phyloP scores from a whole-genome alignment of 2,888 invertebrate species.

The Oxyteleia sp. region DNA sequence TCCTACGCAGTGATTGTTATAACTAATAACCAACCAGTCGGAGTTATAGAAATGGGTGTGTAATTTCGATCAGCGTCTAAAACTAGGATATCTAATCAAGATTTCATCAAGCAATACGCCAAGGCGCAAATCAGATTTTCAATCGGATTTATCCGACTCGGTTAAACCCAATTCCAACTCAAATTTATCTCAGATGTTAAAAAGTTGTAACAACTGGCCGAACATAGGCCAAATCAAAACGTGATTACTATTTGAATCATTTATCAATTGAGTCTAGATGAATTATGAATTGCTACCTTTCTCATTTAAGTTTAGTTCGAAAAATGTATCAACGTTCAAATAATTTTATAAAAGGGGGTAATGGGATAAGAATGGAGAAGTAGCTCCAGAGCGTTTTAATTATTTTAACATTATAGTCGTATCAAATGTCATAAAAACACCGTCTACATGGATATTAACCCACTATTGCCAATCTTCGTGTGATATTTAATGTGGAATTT shows the following conservation, averaged over 20 bases:
- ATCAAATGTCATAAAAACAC: too few species aligned
- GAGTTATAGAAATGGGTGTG: neutral
- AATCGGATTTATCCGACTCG: constrained; percentile 4
- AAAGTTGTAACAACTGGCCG: neutral
- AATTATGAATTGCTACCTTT: too few species aligned
- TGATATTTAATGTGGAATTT: too few species aligned
- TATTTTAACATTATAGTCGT: too few species aligned
- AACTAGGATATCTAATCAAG: constrained; percentile 17
- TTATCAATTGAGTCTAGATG: neutral
- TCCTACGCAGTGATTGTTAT: neutral
- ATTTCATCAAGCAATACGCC: constrained; percentile 8
- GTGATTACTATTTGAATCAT: neutral
- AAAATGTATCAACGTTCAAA: too few species aligned
- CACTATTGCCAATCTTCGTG: too few species aligned
- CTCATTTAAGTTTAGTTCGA: too few species aligned
- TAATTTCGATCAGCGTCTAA: neutral
- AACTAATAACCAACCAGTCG: too few species aligned
- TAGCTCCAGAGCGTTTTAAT: too few species aligned
- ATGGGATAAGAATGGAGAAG: too few species aligned
- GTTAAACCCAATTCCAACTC: constrained; percentile 12
- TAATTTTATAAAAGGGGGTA: too few species aligned
- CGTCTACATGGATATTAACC: too few species aligned
- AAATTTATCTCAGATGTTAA: constrained; percentile 12
- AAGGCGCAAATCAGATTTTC: constrained; percentile 2
- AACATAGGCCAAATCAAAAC: neutral